phyloP scores from a whole-genome alignment of 2,113 vertebrate species.

The Catharus fuscescens region DNA sequence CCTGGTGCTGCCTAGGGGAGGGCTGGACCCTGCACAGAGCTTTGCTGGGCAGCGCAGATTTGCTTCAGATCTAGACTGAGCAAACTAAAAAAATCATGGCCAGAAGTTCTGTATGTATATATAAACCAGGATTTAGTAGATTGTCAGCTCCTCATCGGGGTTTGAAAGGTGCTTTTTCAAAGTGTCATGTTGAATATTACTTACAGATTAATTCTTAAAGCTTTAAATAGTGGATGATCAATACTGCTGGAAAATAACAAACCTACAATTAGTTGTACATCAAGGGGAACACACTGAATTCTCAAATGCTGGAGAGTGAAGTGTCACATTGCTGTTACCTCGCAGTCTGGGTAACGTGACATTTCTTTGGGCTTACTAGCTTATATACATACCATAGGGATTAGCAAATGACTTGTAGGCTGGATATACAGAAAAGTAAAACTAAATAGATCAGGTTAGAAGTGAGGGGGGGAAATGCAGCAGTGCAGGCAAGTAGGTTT shows the following conservation, averaged over 20 bases:
- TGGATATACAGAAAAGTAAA: neutral
- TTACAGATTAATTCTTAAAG: neutral
- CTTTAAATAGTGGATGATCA: neutral
- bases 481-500: neutral
- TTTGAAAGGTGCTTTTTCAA: neutral
- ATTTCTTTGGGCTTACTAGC: neutral
- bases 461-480: neutral
- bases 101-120: neutral
- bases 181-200: neutral
- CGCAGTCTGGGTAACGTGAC: neutral
- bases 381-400: neutral
- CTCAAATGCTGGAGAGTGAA: neutral
- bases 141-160: neutral
- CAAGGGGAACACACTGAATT: neutral
- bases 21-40: neutral
- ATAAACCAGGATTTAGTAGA: neutral
- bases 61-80: neutral
- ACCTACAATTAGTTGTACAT: neutral
- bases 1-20: fast-evolving
- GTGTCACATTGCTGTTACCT: neutral
- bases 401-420: neutral
- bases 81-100: neutral
- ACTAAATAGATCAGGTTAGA: neutral
- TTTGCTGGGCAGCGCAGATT: neutral
- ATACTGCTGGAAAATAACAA: neutral